phyloP scores from a whole-genome alignment of 2,113 vertebrate species.

The Sturnira hondurensis region DNA sequence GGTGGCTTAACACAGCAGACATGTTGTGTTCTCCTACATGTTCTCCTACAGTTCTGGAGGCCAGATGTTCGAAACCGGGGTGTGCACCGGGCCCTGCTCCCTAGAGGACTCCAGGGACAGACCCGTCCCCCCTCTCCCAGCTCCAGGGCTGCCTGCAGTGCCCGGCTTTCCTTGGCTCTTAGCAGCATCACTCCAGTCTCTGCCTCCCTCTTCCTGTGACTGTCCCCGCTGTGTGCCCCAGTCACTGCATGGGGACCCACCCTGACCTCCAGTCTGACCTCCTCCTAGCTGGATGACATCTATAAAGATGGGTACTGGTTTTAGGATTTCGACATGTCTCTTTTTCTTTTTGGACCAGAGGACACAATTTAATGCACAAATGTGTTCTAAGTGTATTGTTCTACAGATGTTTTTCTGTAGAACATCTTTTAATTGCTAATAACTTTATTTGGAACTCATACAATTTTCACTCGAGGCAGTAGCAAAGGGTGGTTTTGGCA shows the following conservation, averaged over 20 bases:
- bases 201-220: neutral
- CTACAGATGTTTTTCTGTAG: neutral
- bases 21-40: fast-evolving
- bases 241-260: neutral
- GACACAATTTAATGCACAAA: neutral
- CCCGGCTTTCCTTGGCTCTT: fast-evolving
- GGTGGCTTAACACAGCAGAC: neutral
- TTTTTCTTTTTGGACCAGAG: neutral
- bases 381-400: neutral
- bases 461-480: neutral
- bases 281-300: fast-evolving
- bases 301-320: neutral
- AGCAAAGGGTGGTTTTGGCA: neutral
- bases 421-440: neutral
- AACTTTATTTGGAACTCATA: neutral
- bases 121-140: neutral
- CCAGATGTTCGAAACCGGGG: neutral
- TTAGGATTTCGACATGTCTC: neutral
- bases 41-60: neutral
- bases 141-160: neutral
- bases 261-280: neutral
- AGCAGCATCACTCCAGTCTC: neutral
- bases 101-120: fast-evolving
- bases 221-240: neutral
- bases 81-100: neutral